phyloP scores from a whole-genome alignment of 2,888 invertebrate genomes.

The Lasioglossum zephyrum region DNA sequence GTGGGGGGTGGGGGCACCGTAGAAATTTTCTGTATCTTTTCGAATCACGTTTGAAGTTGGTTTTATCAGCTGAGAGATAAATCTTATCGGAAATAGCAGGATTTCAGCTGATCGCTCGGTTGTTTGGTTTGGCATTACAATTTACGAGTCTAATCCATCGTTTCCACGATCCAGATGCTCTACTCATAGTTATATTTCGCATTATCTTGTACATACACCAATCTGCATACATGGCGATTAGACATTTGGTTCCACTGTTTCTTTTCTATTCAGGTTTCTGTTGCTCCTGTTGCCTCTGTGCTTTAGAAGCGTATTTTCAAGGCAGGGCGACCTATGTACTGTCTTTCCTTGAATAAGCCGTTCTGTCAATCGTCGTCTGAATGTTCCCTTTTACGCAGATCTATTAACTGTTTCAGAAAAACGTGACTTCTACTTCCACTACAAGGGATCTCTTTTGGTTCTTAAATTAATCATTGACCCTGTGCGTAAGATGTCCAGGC shows the following conservation, averaged over 20 bases:
- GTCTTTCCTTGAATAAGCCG: too few relatives aligned
- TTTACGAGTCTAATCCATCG: neutral
- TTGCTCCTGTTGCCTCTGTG: too few relatives aligned
- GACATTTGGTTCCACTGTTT: too few relatives aligned
- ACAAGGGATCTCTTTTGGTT: neutral
- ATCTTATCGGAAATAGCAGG: neutral
- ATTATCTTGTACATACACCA: neutral
- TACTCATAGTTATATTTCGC: conserved; percentile 1
- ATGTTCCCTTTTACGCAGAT: too few relatives aligned
- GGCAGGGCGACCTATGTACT: too few relatives aligned
- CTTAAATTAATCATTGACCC: neutral
- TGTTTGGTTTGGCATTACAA: neutral
- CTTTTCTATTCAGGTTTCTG: too few relatives aligned
- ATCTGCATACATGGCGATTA: neutral
- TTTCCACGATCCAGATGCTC: neutral
- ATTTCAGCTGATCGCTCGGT: neutral
- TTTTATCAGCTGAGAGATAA: neutral
- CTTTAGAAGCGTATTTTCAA: too few relatives aligned
- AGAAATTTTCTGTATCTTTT: neutral
- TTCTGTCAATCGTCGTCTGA: too few relatives aligned
- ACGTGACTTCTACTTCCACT: neutral
- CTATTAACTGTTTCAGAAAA: neutral
- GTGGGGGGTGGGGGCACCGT: neutral
- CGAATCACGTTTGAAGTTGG: neutral
- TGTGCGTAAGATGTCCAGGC: neutral